Evolutionary conservation across 2,888 invertebrate species (phyloP), one percentile per base, ranked within the genome.

Genomic region (Piscicola geometra): DNA sequence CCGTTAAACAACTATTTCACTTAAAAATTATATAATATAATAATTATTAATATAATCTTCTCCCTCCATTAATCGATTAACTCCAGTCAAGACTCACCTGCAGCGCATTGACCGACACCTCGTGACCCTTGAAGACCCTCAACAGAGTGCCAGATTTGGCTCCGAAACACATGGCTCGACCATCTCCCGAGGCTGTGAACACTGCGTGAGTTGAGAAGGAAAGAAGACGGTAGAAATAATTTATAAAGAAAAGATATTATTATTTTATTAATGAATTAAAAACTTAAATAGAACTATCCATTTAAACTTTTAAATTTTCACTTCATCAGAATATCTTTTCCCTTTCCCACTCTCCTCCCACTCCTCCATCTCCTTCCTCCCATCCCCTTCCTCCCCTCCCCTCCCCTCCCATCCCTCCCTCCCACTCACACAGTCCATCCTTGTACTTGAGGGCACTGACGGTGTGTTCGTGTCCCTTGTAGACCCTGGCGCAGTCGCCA

Each of bases 401-500:
- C n/a, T n/a, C n/a, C n/a, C n/a, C n/a, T n/a, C n/a, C n/a, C n/a
- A n/a, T n/a, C 9, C 9, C 35, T 28, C 41, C 3, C 36, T 15
- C 9, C 32, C 50, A 82, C 85, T 83, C 81, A 88, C 88, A 79
- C 74, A 87, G 81, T 36, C 87, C 87, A 21, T 86, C 84, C 77
- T 83, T 81, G 78, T 85, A 85, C 75, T 85, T 85, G 69, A 88
- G 81, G 47, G 84, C 84, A 73, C 85, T 85, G 76, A 88, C 86
- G 1, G 86, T 86, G 80, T 86, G 86, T 70, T 84, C 83, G 79
- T 87, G 87, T 1, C 87, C 86, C 76, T 83, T 84, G 81, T 85
- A 88, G 0, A 85, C 81, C 64, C 87, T 80, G 0, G 87, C 87
- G 76, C 86, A 86, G 80, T 88, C 87, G 0, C 87, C 88, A 80